phyloP scores from a whole-genome alignment of 2,888 invertebrate genomes.

The Lepidonotus clava region DNA sequence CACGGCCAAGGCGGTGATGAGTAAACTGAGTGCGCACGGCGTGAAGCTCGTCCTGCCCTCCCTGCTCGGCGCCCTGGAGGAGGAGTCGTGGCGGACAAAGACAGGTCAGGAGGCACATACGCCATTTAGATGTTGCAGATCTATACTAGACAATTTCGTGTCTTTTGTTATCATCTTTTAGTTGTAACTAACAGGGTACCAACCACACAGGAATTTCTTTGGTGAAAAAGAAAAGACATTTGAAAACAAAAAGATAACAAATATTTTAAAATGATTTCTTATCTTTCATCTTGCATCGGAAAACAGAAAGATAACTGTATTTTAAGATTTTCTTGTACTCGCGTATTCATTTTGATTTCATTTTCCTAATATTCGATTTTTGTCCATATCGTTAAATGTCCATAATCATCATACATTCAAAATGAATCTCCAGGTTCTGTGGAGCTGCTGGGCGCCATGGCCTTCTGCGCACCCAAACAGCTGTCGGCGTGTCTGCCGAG shows the following conservation, averaged over 20 bases:
- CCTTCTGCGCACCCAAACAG: constrained; percentile 99
- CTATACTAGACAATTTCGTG: no score
- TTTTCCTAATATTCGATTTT: background rate
- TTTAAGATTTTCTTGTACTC: no score
- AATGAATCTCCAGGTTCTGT: constrained; percentile 87
- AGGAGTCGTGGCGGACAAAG: constrained; percentile 97
- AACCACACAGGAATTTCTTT: no score
- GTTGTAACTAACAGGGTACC: no score
- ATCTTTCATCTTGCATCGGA: background rate
- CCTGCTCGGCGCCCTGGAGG: constrained; percentile 93
- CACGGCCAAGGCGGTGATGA: constrained; percentile 94
- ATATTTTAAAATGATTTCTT: background rate
- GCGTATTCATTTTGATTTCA: background rate
- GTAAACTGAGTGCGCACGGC: constrained; percentile 96
- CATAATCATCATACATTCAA: background rate
- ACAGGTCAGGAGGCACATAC: constrained; percentile 64
- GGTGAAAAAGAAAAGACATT: no score
- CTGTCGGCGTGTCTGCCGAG: constrained; percentile 97
- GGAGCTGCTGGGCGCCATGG: constrained; percentile 98
- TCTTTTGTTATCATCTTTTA: no score
- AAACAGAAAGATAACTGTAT: no score
- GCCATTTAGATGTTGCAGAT: no score
- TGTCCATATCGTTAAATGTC: background rate
- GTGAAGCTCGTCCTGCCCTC: constrained; percentile 98
- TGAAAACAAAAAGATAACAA: no score